phyloP scores from a whole-genome alignment of 2,888 invertebrate genomes.

The Sesamia inferens region DNA sequence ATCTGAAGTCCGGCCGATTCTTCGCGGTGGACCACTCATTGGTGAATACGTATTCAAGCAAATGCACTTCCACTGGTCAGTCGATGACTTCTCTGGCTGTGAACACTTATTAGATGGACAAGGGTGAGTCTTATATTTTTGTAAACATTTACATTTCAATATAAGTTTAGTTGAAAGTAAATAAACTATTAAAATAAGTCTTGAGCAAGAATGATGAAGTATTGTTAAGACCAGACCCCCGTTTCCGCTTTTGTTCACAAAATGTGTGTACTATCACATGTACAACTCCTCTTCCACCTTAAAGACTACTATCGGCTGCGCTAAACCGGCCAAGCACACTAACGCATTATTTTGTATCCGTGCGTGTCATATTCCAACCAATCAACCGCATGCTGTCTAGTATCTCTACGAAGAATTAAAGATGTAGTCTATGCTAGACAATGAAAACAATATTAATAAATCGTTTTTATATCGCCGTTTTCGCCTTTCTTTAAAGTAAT shows the following conservation, averaged over 20 bases:
- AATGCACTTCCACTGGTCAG: constrained; percentile 95
- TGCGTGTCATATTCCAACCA: no score
- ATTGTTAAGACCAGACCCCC: background rate
- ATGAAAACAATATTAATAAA: no score
- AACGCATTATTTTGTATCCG: no score
- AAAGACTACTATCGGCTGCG: no score
- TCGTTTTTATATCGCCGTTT: no score
- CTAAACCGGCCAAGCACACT: no score
- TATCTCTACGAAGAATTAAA: no score
- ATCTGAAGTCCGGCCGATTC: constrained; percentile 90
- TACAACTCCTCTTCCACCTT: no score
- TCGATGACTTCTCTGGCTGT: constrained; percentile 93
- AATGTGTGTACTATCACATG: no score
- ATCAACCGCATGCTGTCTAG: no score
- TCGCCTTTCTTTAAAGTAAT: no score
- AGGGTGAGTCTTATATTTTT: constrained; percentile 84
- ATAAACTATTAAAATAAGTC: background rate
- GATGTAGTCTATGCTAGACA: no score
- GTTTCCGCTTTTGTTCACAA: background rate
- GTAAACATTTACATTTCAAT: background rate
- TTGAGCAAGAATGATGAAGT: background rate
- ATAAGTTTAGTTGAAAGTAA: background rate
- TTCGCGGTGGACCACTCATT: constrained; percentile 91
- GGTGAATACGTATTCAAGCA: constrained; percentile 93
- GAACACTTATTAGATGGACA: constrained; percentile 94